Evolutionary conservation across 2,113 vertebrate species (phyloP).

Genomic region (Psammodynastes pulverulentus): DNA sequence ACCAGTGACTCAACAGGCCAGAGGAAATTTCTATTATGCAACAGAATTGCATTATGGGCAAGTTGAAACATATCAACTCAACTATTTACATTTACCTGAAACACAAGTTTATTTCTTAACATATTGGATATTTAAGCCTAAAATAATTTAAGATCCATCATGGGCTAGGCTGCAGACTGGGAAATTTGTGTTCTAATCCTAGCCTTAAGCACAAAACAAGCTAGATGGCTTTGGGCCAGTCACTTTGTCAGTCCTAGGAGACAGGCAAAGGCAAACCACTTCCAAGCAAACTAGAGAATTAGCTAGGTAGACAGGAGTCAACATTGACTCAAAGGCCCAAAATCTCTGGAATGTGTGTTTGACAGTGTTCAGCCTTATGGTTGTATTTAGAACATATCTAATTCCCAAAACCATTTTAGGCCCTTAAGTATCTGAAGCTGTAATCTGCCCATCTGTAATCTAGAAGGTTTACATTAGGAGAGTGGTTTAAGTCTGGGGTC

Average conservation of each 20-base stretch:
- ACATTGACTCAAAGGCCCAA: background rate
- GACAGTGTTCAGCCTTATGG: background rate
- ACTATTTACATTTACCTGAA: background rate
- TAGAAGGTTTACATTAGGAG: background rate
- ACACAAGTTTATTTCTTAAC: background rate
- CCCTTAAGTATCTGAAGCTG: background rate
- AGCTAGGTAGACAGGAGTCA: background rate
- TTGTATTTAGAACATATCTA: background rate
- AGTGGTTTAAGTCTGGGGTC: background rate
- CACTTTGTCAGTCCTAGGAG: background rate
- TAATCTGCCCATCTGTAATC: background rate
- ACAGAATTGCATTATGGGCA: accelerated
- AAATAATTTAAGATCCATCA: background rate
- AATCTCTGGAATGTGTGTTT: background rate
- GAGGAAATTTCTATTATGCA: conserved; percentile 55
- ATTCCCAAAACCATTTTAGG: background rate
- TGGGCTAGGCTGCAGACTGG: background rate
- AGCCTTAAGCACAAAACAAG: background rate
- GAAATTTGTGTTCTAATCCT: background rate
- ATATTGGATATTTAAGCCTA: background rate
- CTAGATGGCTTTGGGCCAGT: background rate
- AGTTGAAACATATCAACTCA: background rate
- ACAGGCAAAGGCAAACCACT: background rate
- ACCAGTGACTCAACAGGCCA: background rate
- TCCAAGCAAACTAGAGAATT: background rate